Percentiles rank a stretch among this genome's conserved stretches.
phyloP scores from a whole-genome alignment of 2,113 vertebrate species.

The sheep (Ovis aries) region ARS-UI_Ramb_v3.0 NC_056054.1:92355001-92355500 shows the following conservation, averaged over 20 bases:
- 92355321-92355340: background rate
- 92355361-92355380: constrained; percentile 11
- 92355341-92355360: background rate
- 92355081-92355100: background rate
- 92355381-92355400: background rate
- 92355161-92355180: constrained; percentile 4
- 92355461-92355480: background rate
- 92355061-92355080: background rate
- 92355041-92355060: constrained; percentile 28
- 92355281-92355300: constrained; percentile 12
- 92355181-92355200: background rate
- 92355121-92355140: background rate
- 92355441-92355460: background rate
- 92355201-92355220: background rate
- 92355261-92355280: background rate
- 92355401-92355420: background rate
- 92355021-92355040: constrained; percentile 72
- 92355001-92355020: constrained; percentile 44
- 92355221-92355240: background rate
- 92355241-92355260: background rate
- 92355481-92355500: background rate
- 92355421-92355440: background rate
- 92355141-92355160: constrained; percentile 8
- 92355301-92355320: background rate
- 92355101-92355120: background rate